Evolutionary conservation across 2,888 invertebrate genomes (phyloP).

Genomic region (Patella pellucida): DNA sequence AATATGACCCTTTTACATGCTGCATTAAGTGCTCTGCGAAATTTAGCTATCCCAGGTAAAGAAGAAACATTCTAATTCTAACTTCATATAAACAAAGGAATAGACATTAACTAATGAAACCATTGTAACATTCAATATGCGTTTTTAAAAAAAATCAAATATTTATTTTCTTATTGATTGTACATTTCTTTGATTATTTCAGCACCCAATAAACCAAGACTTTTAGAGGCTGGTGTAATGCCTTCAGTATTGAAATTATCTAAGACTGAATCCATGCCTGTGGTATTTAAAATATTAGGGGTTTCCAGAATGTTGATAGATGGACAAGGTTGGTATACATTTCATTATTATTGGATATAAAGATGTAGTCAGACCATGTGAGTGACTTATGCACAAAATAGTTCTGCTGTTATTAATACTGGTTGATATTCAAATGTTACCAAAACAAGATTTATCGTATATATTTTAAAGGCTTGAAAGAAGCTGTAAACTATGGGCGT

Average conservation of each 20-base stretch:
- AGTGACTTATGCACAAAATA: background rate
- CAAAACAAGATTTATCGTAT: background rate
- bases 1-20: constrained; percentile 81
- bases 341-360: background rate
- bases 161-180: constrained; percentile 13
- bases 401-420: background rate
- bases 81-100: background rate
- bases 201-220: constrained; percentile 80
- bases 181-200: constrained; percentile 77
- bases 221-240: constrained; percentile 82
- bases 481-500: too few species aligned
- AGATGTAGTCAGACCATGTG: background rate
- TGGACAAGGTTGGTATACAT: constrained; percentile 73
- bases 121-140: too few species aligned
- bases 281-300: constrained; percentile 88
- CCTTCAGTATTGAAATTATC: constrained; percentile 81
- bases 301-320: constrained; percentile 89
- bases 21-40: constrained; percentile 80
- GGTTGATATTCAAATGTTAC: background rate
- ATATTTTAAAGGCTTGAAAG: too few species aligned
- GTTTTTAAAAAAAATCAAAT: too few species aligned
- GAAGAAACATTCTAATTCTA: background rate
- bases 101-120: too few species aligned
- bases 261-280: constrained; percentile 79
- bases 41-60: constrained; percentile 69